Base-by-base conservation (phyloP, 53 echinoderm and acorn worm species). In the Glandiceps talaboti region DNA sequence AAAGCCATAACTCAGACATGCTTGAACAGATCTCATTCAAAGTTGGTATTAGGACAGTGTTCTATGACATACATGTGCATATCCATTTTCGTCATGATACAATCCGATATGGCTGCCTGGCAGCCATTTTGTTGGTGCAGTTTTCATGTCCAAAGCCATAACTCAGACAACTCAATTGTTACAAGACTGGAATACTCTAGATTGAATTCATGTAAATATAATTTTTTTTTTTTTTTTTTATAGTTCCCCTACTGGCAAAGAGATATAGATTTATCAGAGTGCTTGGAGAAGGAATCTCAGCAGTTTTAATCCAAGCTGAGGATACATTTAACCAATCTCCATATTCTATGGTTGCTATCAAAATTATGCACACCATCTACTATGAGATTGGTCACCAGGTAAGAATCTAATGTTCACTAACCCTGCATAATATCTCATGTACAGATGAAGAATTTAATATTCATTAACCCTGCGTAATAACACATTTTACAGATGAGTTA, bases 301-400 rank as follows among this genome's bases (percentile, higher is more conserved):
- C 97, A 25, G 85, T 89, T 32, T 85, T 93, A 28, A 81, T 96
- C 26, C 87, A 86, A 76, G 97, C 97, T 14, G 86, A 79, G 31
- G 97, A 96, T 75, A 92, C 89, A 1, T 93, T 91, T 74, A 88
- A 88, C 78, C 85, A 79, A 1, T 45, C 64, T 45, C 86, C 83
- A 31, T 45, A 83, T 29, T 75, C 75, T 78, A 74, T 81, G n/a
- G 97, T 96, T 26, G 97, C 97, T 79, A 93, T 96, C 87, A 96
- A 96, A 80, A 81, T 96, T 0, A 85, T 96, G 32, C 88, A 91
- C 73, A 33, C 73, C 33, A 82, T 85, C 28, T 90, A 89, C 78
- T 89, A 81, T 73, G 78, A 79, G n/a, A 76, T 96, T 14, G 97
- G 97, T 83, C 93, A 89, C 75, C 97, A 96, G 93, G 97, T 96